These are phyloP conservation scores for Paragorgia papillata DNA, from an alignment of 92 coral and sea anemone species.

Conservation along the genomic window DNA sequence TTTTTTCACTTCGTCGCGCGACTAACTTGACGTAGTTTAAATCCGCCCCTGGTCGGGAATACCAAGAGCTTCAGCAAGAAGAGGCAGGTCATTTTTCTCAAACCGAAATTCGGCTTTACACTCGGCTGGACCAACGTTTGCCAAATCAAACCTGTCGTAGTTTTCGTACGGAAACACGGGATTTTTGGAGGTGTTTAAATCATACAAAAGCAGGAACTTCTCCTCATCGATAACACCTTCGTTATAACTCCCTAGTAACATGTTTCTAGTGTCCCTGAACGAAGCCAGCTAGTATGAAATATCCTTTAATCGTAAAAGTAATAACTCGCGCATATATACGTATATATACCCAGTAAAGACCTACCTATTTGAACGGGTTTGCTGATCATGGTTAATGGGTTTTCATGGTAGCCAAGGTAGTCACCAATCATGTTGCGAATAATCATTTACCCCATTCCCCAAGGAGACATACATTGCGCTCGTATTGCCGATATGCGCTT, in stretches of 20 bases:
- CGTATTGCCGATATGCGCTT: not conserved
- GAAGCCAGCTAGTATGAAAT: not conserved
- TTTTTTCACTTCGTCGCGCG: no score
- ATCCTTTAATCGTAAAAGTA: not conserved
- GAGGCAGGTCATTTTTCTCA: conserved; percentile 29
- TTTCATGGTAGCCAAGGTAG: conserved; percentile 19
- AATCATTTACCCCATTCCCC: conserved; percentile 6
- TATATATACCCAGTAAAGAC: no score
- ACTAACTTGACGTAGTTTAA: no score
- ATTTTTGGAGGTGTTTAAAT: no score
- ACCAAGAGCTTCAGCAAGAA: conserved; percentile 27
- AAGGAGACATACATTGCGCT: not conserved
- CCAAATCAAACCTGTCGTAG: no score
- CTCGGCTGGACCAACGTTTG: no score
- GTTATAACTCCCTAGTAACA: no score
- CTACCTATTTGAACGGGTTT: conserved; percentile 6
- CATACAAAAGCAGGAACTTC: no score
- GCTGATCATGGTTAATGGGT: conserved; percentile 4
- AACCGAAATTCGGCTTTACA: conserved; percentile 1
- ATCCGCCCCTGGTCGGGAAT: no score
- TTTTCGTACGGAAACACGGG: no score
- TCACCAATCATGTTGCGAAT: not conserved
- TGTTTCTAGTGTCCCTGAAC: not conserved
- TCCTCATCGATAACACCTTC: not conserved
- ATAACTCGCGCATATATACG: no score